Conservation (phyloP, 2,888 invertebrate species). For the Lepidochitona cinerea region DNA sequence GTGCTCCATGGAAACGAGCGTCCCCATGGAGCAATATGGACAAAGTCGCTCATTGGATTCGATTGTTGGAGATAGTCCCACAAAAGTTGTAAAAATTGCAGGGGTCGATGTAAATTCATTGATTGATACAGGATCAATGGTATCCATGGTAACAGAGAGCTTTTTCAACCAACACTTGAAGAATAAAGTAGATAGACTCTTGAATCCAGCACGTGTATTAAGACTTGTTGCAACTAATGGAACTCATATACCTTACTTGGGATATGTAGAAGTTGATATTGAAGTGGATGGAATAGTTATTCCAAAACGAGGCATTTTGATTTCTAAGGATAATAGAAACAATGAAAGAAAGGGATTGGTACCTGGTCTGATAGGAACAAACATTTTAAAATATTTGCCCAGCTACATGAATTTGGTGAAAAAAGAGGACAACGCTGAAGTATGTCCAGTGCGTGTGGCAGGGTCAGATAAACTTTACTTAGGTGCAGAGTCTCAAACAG, state of each 20-base stretch:
- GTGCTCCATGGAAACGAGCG: background rate
- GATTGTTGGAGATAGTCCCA: background rate
- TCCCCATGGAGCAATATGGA: background rate
- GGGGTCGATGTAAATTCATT: background rate
- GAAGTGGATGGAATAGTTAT: background rate
- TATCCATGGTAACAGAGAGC: background rate
- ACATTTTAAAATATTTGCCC: background rate
- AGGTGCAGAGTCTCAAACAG: background rate
- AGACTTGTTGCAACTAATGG: background rate
- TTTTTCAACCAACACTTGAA: background rate
- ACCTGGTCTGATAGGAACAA: background rate
- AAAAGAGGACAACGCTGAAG: background rate
- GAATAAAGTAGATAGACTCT: too few relatives aligned
- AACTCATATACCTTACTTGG: background rate
- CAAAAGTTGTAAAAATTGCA: background rate
- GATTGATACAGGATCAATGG: background rate
- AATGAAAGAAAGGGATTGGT: background rate
- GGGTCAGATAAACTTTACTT: background rate
- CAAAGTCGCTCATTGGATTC: constrained; percentile 3
- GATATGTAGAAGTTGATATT: background rate
- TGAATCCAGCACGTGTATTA: too few relatives aligned
- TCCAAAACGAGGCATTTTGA: background rate
- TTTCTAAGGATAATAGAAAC: background rate
- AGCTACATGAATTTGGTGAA: background rate
- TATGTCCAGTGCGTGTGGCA: background rate